Conservation (phyloP, 2,888 invertebrate genomes). For the Deilephila porcellus region DNA sequence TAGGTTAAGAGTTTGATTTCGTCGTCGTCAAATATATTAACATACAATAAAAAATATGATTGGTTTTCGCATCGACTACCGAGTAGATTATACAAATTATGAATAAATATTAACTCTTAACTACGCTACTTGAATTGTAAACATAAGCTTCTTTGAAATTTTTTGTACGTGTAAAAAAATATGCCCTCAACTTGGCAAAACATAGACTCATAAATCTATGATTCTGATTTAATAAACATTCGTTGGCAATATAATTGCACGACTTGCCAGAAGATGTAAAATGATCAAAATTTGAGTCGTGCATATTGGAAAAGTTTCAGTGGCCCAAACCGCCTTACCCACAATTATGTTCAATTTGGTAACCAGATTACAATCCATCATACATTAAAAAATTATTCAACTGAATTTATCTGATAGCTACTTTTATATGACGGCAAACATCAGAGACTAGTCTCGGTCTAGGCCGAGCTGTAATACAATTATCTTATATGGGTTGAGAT, state of each 20-base stretch:
- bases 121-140: too few species aligned
- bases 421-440: slow-evolving; percentile 48
- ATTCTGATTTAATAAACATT: background rate
- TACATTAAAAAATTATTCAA: slow-evolving; percentile 56
- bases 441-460: too few species aligned
- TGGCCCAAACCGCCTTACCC: background rate
- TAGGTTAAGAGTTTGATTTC: too few species aligned
- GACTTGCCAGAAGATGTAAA: background rate
- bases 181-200: background rate
- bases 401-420: slow-evolving; percentile 66
- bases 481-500: background rate
- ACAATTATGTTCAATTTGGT: slow-evolving; percentile 65
- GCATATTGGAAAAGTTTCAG: background rate
- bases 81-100: too few species aligned
- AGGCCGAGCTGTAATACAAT: too few species aligned
- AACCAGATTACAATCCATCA: slow-evolving; percentile 68
- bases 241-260: background rate
- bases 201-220: background rate
- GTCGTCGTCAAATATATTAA: too few species aligned
- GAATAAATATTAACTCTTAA: too few species aligned
- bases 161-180: background rate
- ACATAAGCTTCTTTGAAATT: too few species aligned
- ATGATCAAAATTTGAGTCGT: background rate
- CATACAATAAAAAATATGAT: too few species aligned
- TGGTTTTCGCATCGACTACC: too few species aligned